These are phyloP conservation scores for Lasioglossum lativentre DNA, from an alignment of 2,888 invertebrate species.

Conservation along the genomic window DNA sequence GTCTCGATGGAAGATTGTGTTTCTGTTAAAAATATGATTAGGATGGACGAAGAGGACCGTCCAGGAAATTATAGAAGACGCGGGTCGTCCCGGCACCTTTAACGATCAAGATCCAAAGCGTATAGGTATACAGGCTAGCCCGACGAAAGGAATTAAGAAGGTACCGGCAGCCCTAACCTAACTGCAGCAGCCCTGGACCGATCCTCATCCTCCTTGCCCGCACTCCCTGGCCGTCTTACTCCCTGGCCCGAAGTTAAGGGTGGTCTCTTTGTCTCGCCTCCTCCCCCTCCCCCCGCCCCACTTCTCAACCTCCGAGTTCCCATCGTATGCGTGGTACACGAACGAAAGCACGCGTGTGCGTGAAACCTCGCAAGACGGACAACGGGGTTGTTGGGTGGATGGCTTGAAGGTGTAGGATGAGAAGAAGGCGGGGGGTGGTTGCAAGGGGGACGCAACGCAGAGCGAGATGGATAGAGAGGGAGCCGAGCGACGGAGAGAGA, in stretches of 20 bases:
- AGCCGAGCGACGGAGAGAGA: slow-evolving; percentile 42
- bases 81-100: slow-evolving; percentile 61
- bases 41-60: slow-evolving; percentile 39
- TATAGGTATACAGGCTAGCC: slow-evolving; percentile 63
- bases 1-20: slow-evolving; percentile 4
- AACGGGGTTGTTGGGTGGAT: slow-evolving; percentile 76
- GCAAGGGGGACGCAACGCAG: slow-evolving; percentile 48
- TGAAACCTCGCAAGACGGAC: slow-evolving; percentile 81
- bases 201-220: slow-evolving; percentile 67
- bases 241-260: slow-evolving; percentile 78
- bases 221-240: slow-evolving; percentile 71
- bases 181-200: slow-evolving; percentile 75
- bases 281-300: slow-evolving; percentile 43
- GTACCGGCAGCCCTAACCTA: slow-evolving; percentile 73
- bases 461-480: slow-evolving; percentile 43
- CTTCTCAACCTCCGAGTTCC: slow-evolving; percentile 48
- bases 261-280: slow-evolving; percentile 78
- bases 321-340: slow-evolving; percentile 71
- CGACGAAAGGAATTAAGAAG: slow-evolving; percentile 76
- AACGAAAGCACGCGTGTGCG: slow-evolving; percentile 77
- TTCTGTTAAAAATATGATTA: slow-evolving; percentile 38
- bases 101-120: slow-evolving; percentile 70
- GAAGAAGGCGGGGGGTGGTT: slow-evolving; percentile 71
- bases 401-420: slow-evolving; percentile 68
- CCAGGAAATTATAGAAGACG: slow-evolving; percentile 40